Percentiles rank a stretch among this genome's conserved stretches.
Conservation (phyloP, 1,140 invertebrate genomes). For the Drosophila cardini region DNA sequence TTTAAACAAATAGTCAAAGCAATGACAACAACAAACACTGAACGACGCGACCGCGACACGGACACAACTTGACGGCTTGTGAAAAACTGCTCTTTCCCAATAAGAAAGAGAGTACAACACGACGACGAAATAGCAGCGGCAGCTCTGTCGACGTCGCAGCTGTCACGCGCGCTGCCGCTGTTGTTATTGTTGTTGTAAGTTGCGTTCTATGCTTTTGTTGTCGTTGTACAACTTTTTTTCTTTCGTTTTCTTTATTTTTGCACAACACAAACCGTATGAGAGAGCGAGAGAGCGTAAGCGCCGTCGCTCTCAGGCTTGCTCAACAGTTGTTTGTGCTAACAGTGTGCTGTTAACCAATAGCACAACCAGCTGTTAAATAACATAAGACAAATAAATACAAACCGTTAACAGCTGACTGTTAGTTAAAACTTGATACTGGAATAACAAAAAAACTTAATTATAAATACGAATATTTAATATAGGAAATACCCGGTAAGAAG, state of each 20-base stretch:
- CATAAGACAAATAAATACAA: constrained; percentile 9
- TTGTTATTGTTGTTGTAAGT: constrained; percentile 38
- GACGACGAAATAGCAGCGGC: constrained; percentile 26
- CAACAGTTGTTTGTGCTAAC: constrained; percentile 61
- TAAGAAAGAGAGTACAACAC: constrained; percentile 54
- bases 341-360: constrained; percentile 41
- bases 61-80: constrained; percentile 54
- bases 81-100: constrained; percentile 60
- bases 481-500: neutral
- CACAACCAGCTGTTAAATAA: neutral
- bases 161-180: constrained; percentile 42
- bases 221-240: constrained; percentile 39
- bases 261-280: constrained; percentile 29
- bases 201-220: constrained; percentile 45
- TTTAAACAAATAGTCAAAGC: constrained; percentile 38
- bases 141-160: constrained; percentile 45
- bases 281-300: constrained; percentile 36
- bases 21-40: constrained; percentile 36
- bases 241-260: constrained; percentile 23
- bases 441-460: neutral
- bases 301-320: constrained; percentile 46
- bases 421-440: neutral
- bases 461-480: neutral
- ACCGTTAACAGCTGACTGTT: constrained; percentile 12
- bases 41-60: constrained; percentile 50